These are phyloP conservation scores for Prinia subflava DNA, from an alignment of 2,113 vertebrate species.

Conservation along the genomic window DNA sequence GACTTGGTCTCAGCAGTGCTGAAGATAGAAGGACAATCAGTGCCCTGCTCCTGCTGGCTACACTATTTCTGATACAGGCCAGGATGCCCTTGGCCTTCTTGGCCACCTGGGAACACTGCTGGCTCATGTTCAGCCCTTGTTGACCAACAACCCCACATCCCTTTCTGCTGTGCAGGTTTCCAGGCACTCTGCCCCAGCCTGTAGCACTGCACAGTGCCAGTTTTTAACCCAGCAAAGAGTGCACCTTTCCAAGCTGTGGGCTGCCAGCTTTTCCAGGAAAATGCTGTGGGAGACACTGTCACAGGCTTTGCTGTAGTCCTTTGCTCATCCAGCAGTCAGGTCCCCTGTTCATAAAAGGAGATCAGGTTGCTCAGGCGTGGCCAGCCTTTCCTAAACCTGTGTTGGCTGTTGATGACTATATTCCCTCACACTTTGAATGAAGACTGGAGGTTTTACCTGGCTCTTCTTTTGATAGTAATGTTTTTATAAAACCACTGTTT, in stretches of 20 bases:
- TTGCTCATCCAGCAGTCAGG: no score
- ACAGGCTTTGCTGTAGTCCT: neutral
- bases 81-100: neutral
- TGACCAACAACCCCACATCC: no score
- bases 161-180: accelerated
- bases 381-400: neutral
- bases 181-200: neutral
- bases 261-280: neutral
- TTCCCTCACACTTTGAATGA: neutral
- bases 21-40: neutral
- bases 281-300: neutral
- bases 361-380: neutral
- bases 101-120: neutral
- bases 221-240: neutral
- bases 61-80: neutral
- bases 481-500: neutral
- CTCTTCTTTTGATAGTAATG: neutral
- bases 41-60: no score
- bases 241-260: no score
- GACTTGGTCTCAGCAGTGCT: neutral
- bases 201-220: no score
- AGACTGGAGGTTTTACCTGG: neutral
- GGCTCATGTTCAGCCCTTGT: neutral
- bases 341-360: neutral
- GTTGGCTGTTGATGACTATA: neutral